Conservation (phyloP, 2,113 vertebrate species). For the Nettapus auritus region DNA sequence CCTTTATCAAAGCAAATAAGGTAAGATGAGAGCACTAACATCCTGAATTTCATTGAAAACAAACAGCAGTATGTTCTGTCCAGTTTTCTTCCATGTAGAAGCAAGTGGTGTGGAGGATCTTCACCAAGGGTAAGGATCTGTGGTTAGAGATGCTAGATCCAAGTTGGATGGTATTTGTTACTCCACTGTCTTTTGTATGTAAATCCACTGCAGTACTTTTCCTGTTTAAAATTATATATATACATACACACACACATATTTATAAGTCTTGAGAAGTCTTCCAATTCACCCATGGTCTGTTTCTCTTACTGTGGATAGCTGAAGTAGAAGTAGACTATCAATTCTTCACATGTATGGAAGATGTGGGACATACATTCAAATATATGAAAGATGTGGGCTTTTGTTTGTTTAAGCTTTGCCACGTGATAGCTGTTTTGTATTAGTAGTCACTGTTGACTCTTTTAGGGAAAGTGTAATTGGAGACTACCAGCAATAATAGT, state of each 20-base stretch:
- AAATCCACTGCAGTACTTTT: no score
- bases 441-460: background rate
- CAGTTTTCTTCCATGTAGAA: background rate
- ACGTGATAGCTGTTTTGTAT: fast-evolving
- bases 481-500: background rate
- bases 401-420: background rate
- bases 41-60: background rate
- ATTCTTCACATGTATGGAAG: background rate
- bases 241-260: no score
- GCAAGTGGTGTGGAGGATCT: background rate
- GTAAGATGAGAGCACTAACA: background rate
- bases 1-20: background rate
- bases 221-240: no score
- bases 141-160: no score
- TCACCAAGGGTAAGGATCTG: no score
- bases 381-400: background rate
- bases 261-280: background rate
- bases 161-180: no score
- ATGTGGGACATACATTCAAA: background rate
- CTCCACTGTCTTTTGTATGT: no score
- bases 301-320: background rate
- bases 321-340: background rate
- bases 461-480: background rate
- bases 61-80: background rate
- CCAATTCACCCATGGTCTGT: background rate